Evolutionary conservation across 2,797 vertebrate species (phyloP), one percentile per base, ranked within the genome.

Genomic region (Phataginus tricuspis): DNA sequence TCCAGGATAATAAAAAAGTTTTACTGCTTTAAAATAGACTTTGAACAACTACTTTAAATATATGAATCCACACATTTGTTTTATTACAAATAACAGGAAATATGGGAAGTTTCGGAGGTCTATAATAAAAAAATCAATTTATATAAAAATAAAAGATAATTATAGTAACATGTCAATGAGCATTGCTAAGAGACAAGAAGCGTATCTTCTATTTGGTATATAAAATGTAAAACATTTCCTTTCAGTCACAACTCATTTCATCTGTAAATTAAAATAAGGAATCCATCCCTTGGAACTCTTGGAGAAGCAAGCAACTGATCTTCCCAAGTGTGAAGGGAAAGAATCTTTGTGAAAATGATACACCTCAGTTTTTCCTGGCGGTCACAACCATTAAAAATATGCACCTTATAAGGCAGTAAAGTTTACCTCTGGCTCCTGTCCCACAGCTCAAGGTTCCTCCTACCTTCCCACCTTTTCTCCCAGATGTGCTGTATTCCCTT

Each of bases 191-290:
- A 91, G 64, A 94, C 86, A 91, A 66, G 77, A 96, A 95, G 45
- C 59, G 1, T 45, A 55, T 78, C 42, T 84, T 74, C 55, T 78
- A n/a, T 78, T 87, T 91, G 74, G 59, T 79, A 64, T 39, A 75
- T 94, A 71, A 97, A 94, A 91, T 84, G 45, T 6, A 83, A 80
- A 91, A 64, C 4, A 80, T 88, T 94, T 91, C 74, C 90, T 93
- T 75, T 77, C 90, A 72, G 63, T 93, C 86, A 80, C 66, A 72
- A 82, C 13, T 80, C 29, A 82, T 91, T 80, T 96, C 68, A 74
- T 80, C 75, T 85, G 61, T 88, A 77, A 80, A 78, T 91, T 93
- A 90, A 88, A 78, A 85, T 95, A 92, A 79, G 71, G 55, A 95
- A 66, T 88, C 68, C 55, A 93, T 66, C 42, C 39, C 31, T 66